A percentile compares a stretch with the other conserved stretches of the same genome.
Evolutionary conservation across 2,113 vertebrate genomes (phyloP).

Genomic region (Pangasianodon hypophthalmus): DNA sequence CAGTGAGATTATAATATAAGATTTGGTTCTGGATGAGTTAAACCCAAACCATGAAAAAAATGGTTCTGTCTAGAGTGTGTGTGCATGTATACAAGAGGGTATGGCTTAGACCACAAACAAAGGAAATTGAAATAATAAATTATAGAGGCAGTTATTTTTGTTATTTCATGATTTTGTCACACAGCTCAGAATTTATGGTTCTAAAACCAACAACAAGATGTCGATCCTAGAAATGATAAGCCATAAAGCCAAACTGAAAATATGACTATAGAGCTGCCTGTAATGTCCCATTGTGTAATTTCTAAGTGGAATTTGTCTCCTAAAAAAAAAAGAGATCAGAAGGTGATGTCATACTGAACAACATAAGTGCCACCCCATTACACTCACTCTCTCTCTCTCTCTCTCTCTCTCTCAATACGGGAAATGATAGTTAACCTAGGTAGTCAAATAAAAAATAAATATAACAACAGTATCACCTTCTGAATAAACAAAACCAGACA

Average conservation of each 20-base stretch:
- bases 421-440: not conserved
- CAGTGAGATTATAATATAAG: not conserved
- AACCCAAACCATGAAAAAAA: slow-evolving; percentile 12
- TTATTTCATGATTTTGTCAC: slow-evolving; percentile 20
- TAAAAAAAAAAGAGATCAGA: slow-evolving; percentile 15
- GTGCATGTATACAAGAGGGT: not conserved
- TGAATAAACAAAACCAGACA: not conserved
- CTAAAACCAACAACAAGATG: slow-evolving; percentile 5
- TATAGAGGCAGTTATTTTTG: not conserved
- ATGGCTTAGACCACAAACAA: slow-evolving; percentile 26
- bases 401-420: not conserved
- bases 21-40: not conserved
- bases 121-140: slow-evolving; percentile 15
- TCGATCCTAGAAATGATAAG: slow-evolving; percentile 39
- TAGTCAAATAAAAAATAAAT: not conserved
- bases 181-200: slow-evolving; percentile 34
- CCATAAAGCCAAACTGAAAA: slow-evolving; percentile 36
- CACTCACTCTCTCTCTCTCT: not conserved
- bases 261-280: slow-evolving; percentile 7
- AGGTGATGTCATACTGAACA: slow-evolving; percentile 36
- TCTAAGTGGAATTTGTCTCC: slow-evolving; percentile 26
- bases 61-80: not conserved
- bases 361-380: not conserved
- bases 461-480: not conserved
- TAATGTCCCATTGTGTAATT: slow-evolving; percentile 17